phyloP scores from a whole-genome alignment of 2,113 vertebrate species.

The Pao palembangensis region DNA sequence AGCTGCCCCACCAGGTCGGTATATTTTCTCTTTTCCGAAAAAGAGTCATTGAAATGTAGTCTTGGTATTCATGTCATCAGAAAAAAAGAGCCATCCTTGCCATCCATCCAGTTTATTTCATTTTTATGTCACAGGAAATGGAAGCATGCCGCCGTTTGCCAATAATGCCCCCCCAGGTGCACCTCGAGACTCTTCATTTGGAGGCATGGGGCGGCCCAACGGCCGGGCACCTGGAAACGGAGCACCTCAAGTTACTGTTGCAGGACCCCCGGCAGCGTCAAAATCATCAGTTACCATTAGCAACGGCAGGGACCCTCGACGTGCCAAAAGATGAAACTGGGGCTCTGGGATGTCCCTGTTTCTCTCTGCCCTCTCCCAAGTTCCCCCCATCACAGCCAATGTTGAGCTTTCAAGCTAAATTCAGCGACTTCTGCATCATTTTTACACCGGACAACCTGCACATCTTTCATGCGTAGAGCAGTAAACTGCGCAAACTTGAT shows the following conservation, averaged over 20 bases:
- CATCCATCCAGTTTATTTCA: background rate
- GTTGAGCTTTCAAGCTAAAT: conserved; percentile 11
- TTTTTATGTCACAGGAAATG: conserved; percentile 79
- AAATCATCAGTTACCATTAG: conserved; percentile 83
- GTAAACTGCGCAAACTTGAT: conserved; percentile 26
- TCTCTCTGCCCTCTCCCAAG: background rate
- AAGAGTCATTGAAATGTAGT: background rate
- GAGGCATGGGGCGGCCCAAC: conserved; percentile 79
- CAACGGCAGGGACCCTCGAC: conserved; percentile 94
- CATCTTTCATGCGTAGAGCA: conserved; percentile 16
- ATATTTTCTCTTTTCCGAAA: conserved; percentile 2
- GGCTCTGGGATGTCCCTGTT: background rate
- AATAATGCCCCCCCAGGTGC: conserved; percentile 66
- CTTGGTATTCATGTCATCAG: background rate
- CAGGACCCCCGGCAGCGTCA: conserved; percentile 51
- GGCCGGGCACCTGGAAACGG: conserved; percentile 81
- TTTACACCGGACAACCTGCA: conserved; percentile 28
- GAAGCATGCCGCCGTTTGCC: conserved; percentile 75
- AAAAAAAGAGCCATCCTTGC: background rate
- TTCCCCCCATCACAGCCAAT: conserved; percentile 7
- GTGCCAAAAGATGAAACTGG: conserved; percentile 80
- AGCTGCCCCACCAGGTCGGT: conserved; percentile 83
- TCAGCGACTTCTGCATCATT: conserved; percentile 19
- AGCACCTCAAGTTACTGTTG: conserved; percentile 59
- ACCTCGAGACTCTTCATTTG: conserved; percentile 73